Percentiles rank a stretch among this genome's conserved stretches.
Evolutionary conservation across 2,113 vertebrate species (phyloP).

Genomic region (Haplochromis vanheusdeni): DNA sequence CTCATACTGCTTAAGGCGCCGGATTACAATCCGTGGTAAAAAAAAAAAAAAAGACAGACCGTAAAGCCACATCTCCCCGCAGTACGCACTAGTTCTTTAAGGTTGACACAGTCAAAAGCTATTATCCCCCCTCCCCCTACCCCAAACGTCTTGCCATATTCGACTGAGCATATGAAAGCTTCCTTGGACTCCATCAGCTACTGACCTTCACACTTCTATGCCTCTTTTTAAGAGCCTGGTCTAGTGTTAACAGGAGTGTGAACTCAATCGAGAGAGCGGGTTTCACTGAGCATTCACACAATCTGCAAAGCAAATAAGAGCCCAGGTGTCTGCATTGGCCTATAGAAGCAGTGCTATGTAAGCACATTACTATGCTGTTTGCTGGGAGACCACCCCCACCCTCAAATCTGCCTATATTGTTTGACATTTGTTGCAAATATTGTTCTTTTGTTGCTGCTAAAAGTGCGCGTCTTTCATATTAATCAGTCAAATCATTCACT

Average conservation of each 20-base stretch:
- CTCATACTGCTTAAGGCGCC: not conserved
- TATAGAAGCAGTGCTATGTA: not conserved
- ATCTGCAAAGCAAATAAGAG: conserved; percentile 16
- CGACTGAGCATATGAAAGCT: conserved; percentile 22
- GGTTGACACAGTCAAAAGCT: not conserved
- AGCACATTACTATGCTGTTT: not conserved
- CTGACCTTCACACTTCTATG: conserved; percentile 41
- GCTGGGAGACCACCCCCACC: not conserved
- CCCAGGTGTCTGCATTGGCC: not conserved
- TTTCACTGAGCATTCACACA: not conserved
- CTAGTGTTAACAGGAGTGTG: not conserved
- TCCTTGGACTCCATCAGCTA: not conserved
- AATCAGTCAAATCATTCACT: conserved; percentile 2
- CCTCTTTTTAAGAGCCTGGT: not conserved
- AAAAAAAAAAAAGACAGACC: not conserved
- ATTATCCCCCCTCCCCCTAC: not conserved
- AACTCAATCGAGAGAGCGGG: not conserved
- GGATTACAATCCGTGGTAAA: conserved; percentile 7
- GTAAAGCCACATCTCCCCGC: not conserved
- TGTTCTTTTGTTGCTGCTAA: conserved; percentile 7
- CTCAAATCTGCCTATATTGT: not conserved
- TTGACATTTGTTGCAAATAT: conserved; percentile 17
- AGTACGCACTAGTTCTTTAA: not conserved
- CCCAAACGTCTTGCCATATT: not conserved
- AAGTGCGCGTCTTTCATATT: conserved; percentile 1